These are phyloP conservation scores for Spheniscus humboldti DNA, from an alignment of 2,797 vertebrate species.

Conservation along the genomic window DNA sequence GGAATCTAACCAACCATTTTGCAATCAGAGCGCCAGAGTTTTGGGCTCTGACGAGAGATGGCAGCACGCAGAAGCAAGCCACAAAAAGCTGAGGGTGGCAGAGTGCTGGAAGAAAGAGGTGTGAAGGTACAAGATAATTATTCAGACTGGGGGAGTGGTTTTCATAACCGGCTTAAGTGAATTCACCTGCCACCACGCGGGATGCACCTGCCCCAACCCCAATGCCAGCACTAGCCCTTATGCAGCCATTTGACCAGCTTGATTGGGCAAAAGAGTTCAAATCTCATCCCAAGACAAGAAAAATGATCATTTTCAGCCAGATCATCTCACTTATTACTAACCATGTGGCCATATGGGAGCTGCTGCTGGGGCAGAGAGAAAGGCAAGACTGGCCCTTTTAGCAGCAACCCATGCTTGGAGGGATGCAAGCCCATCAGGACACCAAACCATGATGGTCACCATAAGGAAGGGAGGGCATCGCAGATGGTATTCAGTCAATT, in stretches of 20 bases:
- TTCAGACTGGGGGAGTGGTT: not conserved
- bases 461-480: not conserved
- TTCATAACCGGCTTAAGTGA: not conserved
- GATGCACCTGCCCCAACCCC: not conserved
- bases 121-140: not conserved
- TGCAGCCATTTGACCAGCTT: accelerated
- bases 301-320: not conserved
- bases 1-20: not conserved
- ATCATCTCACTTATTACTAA: not conserved
- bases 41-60: not conserved
- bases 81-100: not conserved
- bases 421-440: accelerated
- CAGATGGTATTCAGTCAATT: not conserved
- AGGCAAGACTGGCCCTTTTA: not conserved
- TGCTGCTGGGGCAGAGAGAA: not conserved
- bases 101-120: not conserved
- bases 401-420: not conserved
- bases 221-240: not conserved
- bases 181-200: not conserved
- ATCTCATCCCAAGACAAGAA: not conserved
- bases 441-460: not conserved
- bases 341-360: accelerated
- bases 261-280: not conserved
- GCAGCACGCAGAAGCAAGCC: not conserved
- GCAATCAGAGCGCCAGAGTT: not conserved